These are phyloP conservation scores for Anoplius nigerrimus DNA, from an alignment of 2,888 invertebrate genomes.

Conservation along the genomic window DNA sequence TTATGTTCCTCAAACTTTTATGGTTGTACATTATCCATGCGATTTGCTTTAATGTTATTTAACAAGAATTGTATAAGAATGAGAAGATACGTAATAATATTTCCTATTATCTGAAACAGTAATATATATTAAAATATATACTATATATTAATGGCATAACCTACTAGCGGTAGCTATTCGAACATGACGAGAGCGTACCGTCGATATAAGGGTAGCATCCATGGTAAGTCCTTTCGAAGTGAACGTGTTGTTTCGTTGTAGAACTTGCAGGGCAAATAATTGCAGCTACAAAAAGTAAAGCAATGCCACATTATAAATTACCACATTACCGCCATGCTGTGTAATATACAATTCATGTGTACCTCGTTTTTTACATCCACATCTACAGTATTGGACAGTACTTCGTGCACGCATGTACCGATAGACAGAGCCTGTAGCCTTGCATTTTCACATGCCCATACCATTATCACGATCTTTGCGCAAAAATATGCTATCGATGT, in stretches of 20 bases:
- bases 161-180: too few relatives aligned
- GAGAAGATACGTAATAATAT: slow-evolving; percentile 59
- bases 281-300: slow-evolving; percentile 49
- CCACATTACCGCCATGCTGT: too few relatives aligned
- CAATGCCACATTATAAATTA: too few relatives aligned
- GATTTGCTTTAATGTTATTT: too few relatives aligned
- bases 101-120: slow-evolving; percentile 55
- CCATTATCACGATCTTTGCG: slow-evolving; percentile 40
- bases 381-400: slow-evolving; percentile 55
- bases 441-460: slow-evolving; percentile 51
- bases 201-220: slow-evolving; percentile 57
- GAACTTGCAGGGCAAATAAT: slow-evolving; percentile 62
- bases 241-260: slow-evolving; percentile 57
- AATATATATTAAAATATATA: slow-evolving; percentile 17
- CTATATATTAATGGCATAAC: too few relatives aligned
- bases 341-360: slow-evolving; percentile 7
- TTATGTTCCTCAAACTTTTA: not conserved
- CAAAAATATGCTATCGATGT: slow-evolving; percentile 45
- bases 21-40: not conserved
- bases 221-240: slow-evolving; percentile 54
- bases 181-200: slow-evolving; percentile 40
- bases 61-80: slow-evolving; percentile 61
- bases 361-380: slow-evolving; percentile 59
- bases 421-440: slow-evolving; percentile 49
- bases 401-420: slow-evolving; percentile 55